A percentile compares a stretch with the other conserved stretches of the same genome.
These are phyloP conservation scores for Andrena bicolor DNA, from an alignment of 2,888 invertebrate species.

Conservation along the genomic window DNA sequence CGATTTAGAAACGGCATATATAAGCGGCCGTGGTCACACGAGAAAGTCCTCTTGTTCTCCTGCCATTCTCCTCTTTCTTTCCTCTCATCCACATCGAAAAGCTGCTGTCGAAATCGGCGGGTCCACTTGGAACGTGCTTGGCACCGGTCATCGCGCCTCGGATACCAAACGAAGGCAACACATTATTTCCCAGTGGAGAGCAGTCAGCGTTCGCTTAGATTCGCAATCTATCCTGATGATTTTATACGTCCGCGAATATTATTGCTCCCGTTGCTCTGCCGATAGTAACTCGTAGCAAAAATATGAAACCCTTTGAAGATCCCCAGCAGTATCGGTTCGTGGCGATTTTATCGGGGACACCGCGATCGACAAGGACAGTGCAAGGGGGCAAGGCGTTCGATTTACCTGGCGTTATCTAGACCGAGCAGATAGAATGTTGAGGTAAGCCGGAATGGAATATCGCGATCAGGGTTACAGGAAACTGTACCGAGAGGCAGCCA, in stretches of 20 bases:
- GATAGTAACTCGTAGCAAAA: too few species aligned
- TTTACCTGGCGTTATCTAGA: slow-evolving; percentile 68
- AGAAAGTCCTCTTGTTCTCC: slow-evolving; percentile 5
- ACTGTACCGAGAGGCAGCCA: slow-evolving; percentile 48
- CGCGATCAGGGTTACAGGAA: slow-evolving; percentile 76
- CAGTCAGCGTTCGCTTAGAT: too few species aligned
- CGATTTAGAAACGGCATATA: slow-evolving; percentile 39
- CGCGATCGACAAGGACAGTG: slow-evolving; percentile 54
- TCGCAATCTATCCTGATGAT: too few species aligned
- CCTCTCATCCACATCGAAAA: not conserved
- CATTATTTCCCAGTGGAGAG: too few species aligned
- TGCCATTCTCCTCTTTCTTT: not conserved
- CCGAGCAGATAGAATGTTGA: slow-evolving; percentile 77
- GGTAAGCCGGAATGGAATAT: slow-evolving; percentile 79
- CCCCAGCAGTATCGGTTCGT: slow-evolving; percentile 9
- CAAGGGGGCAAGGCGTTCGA: slow-evolving; percentile 36
- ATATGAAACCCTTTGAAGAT: too few species aligned
- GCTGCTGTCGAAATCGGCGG: not conserved
- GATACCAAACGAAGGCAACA: too few species aligned
- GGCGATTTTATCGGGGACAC: slow-evolving; percentile 47
- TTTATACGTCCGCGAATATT: too few species aligned
- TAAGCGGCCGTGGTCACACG: not conserved
- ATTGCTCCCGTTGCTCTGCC: too few species aligned
- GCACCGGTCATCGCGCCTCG: not conserved
- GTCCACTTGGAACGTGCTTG: not conserved